Evolutionary conservation across 1,140 invertebrate genomes (phyloP), one percentile per base, ranked within the genome.

Genomic region (Temnothorax longispinosus): DNA sequence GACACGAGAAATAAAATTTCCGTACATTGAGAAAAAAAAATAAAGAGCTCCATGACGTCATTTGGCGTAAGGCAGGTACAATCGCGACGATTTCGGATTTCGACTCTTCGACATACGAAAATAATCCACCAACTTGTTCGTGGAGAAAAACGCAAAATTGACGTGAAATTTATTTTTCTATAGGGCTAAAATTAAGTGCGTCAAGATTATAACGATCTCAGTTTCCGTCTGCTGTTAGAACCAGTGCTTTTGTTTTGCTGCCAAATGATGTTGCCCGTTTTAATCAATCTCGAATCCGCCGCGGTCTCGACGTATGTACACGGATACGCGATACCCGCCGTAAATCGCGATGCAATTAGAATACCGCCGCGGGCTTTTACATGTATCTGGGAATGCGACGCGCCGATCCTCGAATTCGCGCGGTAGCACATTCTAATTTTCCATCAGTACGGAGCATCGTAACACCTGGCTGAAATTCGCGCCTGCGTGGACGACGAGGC

Each of bases 401-500:
- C 35, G 62, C 27, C 52, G 27, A 27, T 18, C 44, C 64, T 67
- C 18, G 47, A 80, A 81, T 32, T 56, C 64, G 77, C 52, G 65
- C 52, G 54, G n/a, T 47, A 64, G 52, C 47, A 50, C 15, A 58
- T 82, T 21, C 44, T 81, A 86, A 86, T 86, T 86, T 81, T 69
- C 77, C 58, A 69, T 86, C 52, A 44, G 35, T 27, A 27, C 44
- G 87, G 89, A 77, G 80, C 56, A 74, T 50, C 54, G 72, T 88
- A 87, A 88, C 92, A 93, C 91, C 92, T 94, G 94, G 91, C 90
- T 65, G 76, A 86, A 69, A 88, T 92, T 62, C 88, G 93, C 93
- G 93, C 88, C 90, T 94, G 93, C 94, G 93, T 92, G 80, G 80
- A 90, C 77, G 5, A 44, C 8, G 21, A 38, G 35, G 58, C 58